Base-by-base conservation (phyloP, 2,113 vertebrate species). In the Elachura formosa region DNA sequence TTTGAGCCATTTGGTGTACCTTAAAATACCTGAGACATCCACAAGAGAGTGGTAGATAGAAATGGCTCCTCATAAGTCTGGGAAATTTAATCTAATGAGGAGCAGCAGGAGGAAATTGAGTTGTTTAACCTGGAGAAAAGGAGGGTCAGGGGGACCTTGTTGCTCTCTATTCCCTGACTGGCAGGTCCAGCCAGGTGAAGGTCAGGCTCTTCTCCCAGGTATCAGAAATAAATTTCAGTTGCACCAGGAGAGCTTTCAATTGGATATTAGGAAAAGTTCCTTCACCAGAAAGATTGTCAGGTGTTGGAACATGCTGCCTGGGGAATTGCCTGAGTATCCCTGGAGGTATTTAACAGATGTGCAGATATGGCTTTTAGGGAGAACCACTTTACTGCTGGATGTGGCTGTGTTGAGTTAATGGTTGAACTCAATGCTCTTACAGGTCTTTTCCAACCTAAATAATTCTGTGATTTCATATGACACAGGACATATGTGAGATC, bases 61-160 rank as follows among this genome's bases (percentile, higher is more conserved):
- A 34, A 15, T 61, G 29, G 54, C n/a, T 61, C 40, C 24, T 40
- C 29, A 4, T 46, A 52, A 26, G 6, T 15, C 28, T n/a, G 54
- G 21, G 29, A 61, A 11, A 11, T 81, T 59, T 7, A 54, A 6
- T 66, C 33, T 16, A 15, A 14, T 12, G n/a, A n/a, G 23, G 11
- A 61, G 11, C 11, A 48, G 54, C 17, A 48, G 25, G 61, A 8
- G 25, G 29, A 54, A 31, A 34, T 18, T n/a, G 20, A 17, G 14
- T 7, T 59, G 62, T 52, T 67, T 26, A 46, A 28, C 18, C 52
- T 34, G 29, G n/a, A 9, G n/a, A 31, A 61, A 75, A 76, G 34
- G 46, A 54, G 14, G 14, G 10, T 75, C 20, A 25, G 6, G 9
- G 9, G 7, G 5, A 34, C 0, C 11, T 54, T 0, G 0, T 9